These are phyloP conservation scores for Eudasyphora cyanicolor DNA, from an alignment of 2,888 invertebrate genomes.

Conservation along the genomic window DNA sequence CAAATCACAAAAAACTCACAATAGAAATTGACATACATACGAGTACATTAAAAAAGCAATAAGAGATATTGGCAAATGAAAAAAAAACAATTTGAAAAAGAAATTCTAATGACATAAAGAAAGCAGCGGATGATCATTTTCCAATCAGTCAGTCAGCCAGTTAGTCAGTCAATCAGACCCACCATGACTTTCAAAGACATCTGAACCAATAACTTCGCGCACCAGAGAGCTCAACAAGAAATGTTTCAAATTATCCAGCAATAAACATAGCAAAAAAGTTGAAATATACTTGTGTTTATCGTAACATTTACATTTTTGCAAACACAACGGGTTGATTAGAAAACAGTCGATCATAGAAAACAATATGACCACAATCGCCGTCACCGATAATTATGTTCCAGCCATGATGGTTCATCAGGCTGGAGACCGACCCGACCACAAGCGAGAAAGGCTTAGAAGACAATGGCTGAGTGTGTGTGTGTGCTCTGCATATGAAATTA, in stretches of 20 bases:
- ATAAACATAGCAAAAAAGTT: background rate
- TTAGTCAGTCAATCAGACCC: background rate
- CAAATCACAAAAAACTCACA: background rate
- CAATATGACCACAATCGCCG: background rate
- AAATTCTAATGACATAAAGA: slow-evolving; percentile 4
- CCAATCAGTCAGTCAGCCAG: background rate
- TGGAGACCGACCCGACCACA: background rate
- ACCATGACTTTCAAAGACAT: background rate
- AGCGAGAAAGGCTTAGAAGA: too few species aligned
- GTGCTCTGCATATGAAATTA: slow-evolving; percentile 22
- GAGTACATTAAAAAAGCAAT: background rate
- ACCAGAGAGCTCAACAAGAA: background rate
- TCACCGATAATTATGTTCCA: background rate
- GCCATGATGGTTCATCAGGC: background rate
- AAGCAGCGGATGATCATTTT: background rate
- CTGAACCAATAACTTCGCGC: background rate
- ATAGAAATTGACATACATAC: background rate
- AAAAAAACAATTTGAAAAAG: background rate
- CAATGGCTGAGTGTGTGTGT: too few species aligned
- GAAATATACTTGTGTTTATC: background rate
- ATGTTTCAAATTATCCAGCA: background rate
- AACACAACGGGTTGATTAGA: background rate
- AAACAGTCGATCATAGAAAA: background rate
- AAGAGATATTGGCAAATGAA: background rate
- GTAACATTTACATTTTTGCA: background rate